Evolutionary conservation across 2,113 vertebrate species (phyloP), one percentile per base, ranked within the genome.

Genomic region (Miniopterus natalensis): DNA sequence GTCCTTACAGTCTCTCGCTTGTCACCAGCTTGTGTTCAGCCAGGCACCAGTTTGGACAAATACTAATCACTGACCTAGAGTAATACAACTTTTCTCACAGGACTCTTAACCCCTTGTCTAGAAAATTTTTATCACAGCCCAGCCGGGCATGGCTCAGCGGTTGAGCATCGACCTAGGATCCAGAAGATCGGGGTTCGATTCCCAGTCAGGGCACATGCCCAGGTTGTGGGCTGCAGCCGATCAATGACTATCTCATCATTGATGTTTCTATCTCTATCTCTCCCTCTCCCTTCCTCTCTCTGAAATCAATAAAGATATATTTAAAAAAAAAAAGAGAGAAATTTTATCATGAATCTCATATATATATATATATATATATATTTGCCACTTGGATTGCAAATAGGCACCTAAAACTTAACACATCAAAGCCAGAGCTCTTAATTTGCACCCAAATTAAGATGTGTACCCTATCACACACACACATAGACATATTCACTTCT

Each of bases 381-480:
- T 84, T 79, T 65, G 63, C 78, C 74, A 74, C 31, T 55, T 57
- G 74, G 40, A 66, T 57, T 40, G 36, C 45, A 55, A 77, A 71
- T 45, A 10, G 45, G 2, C 53, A 71, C 40, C 66, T 71, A 23
- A 88, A 42, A 51, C 5, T 61, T 51, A 92, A 84, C 57, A 53
- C 42, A 61, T 29, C 63, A 45, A 73, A 93, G 55, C 45, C 6
- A n/a, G 66, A 25, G 23, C 29, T 79, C 83, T 87, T 65, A 53
- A 73, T 91, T 73, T 86, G 74, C 23, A 81, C 51, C 31, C 80
- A 70, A 42, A 88, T 88, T 75, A 75, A 89, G 51, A 66, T 77
- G 20, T 77, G 70, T 65, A 15, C 10, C 79, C 40, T 1, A 59
- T 61, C 79, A 63, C 4, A 68, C 66, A 74, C 8, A 66, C 27